These are phyloP conservation scores for Laothoe populi DNA, from an alignment of 2,888 invertebrate species.

Conservation along the genomic window DNA sequence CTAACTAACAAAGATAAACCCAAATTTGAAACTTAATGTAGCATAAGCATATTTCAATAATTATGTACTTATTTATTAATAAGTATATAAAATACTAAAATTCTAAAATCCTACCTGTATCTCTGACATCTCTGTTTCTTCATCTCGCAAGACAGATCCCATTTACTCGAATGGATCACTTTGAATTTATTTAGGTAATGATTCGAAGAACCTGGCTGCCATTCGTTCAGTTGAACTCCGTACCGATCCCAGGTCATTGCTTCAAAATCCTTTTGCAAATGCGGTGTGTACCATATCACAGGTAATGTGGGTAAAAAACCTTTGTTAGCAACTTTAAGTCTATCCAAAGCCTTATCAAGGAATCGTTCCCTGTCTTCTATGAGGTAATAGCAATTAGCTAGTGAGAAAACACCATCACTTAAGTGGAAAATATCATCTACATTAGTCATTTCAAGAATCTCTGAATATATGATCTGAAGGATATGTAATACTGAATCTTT, in stretches of 20 bases:
- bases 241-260: conserved; percentile 72
- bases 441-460: conserved; percentile 88
- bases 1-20: too few relatives aligned
- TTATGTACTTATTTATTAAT: too few relatives aligned
- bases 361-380: conserved; percentile 90
- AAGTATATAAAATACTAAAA: not conserved
- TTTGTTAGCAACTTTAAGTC: conserved; percentile 84
- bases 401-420: conserved; percentile 90
- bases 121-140: conserved; percentile 57
- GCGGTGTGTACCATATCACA: conserved; percentile 89
- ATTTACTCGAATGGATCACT: conserved; percentile 91
- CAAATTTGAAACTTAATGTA: too few relatives aligned
- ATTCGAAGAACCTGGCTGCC: conserved; percentile 88
- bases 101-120: conserved; percentile 53
- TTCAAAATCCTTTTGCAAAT: conserved; percentile 79
- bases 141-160: conserved; percentile 89
- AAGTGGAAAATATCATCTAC: conserved; percentile 91
- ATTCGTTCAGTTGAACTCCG: conserved; percentile 90
- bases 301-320: conserved; percentile 83
- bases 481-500: conserved; percentile 88
- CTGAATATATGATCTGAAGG: conserved; percentile 88
- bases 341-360: conserved; percentile 86
- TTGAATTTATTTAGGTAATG: conserved; percentile 88
- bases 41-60: too few relatives aligned
- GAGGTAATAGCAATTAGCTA: conserved; percentile 87